Evolutionary conservation across 2,888 invertebrate genomes (phyloP).

Genomic region (Malachius bipustulatus): DNA sequence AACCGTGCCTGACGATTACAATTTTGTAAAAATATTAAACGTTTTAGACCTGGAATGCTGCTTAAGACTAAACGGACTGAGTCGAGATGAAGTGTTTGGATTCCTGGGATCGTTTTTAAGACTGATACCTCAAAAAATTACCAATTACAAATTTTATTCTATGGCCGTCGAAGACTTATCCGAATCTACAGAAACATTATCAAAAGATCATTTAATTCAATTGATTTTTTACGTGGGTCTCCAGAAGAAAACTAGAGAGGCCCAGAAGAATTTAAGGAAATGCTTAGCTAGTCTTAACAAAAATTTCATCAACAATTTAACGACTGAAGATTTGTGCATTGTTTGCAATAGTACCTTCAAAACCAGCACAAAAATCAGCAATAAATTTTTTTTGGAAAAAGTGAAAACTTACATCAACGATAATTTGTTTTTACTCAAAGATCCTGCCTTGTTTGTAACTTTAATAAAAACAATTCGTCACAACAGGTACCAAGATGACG

Average conservation of each 20-base stretch:
- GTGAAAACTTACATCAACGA: conserved; percentile 28
- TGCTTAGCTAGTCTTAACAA: conserved; percentile 25
- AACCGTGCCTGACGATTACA: too few relatives aligned
- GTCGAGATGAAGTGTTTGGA: conserved; percentile 23
- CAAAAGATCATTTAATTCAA: conserved; percentile 30
- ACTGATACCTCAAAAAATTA: conserved; percentile 28
- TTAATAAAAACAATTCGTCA: conserved; percentile 36
- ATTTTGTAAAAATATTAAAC: neutral
- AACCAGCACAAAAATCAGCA: conserved; percentile 32
- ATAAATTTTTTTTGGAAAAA: conserved; percentile 26
- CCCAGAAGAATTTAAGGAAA: conserved; percentile 24
- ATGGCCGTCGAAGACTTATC: conserved; percentile 25
- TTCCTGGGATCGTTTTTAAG: conserved; percentile 28
- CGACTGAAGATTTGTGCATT: conserved; percentile 32
- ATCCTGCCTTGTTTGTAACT: conserved; percentile 33
- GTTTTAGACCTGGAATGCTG: conserved; percentile 30
- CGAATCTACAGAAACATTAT: conserved; percentile 20
- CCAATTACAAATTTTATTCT: conserved; percentile 27
- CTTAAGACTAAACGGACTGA: conserved; percentile 22
- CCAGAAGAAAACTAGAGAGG: conserved; percentile 27
- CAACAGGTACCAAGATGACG: conserved; percentile 31
- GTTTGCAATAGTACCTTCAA: conserved; percentile 35
- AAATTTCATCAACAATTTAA: conserved; percentile 21
- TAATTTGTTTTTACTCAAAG: conserved; percentile 31
- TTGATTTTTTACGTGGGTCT: conserved; percentile 34